Conservation (phyloP, 2,888 invertebrate species). For the Temnothorax unifasciatus region DNA sequence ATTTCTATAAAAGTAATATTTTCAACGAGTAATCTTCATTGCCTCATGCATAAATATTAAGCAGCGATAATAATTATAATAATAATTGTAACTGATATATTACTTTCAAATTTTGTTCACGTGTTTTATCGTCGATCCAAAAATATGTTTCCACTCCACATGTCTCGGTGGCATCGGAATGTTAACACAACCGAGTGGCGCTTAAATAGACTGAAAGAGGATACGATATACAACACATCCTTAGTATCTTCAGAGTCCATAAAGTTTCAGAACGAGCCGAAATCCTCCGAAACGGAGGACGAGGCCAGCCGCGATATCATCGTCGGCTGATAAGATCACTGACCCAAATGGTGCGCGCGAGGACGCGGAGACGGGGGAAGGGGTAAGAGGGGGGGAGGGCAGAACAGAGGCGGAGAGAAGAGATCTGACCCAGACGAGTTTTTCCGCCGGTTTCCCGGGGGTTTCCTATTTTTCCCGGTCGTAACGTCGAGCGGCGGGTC, state of each 20-base stretch:
- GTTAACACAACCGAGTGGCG: background rate
- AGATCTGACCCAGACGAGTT: conserved; percentile 84
- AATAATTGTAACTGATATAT: background rate
- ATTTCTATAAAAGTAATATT: background rate
- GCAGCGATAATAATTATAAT: background rate
- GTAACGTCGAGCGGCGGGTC: conserved; percentile 81
- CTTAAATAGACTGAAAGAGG: conserved; percentile 4
- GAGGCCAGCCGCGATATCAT: conserved; percentile 34
- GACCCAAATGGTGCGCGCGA: conserved; percentile 75
- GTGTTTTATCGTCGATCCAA: background rate
- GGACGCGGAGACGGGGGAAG: background rate
- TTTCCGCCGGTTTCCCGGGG: conserved; percentile 80
- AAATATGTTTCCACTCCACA: background rate
- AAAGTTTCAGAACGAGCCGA: conserved; percentile 37
- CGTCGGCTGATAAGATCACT: conserved; percentile 67
- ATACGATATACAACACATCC: background rate
- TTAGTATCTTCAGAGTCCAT: conserved; percentile 7
- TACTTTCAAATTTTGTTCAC: background rate
- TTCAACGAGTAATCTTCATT: background rate
- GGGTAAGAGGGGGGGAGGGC: conserved; percentile 1
- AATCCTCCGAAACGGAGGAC: conserved; percentile 30
- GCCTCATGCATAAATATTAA: background rate
- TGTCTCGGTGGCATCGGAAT: conserved; percentile 3
- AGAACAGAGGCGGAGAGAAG: conserved; percentile 34
- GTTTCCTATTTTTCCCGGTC: conserved; percentile 84